These are phyloP conservation scores for Ecliptopera silaceata DNA, from an alignment of 2,888 invertebrate genomes.

Conservation along the genomic window DNA sequence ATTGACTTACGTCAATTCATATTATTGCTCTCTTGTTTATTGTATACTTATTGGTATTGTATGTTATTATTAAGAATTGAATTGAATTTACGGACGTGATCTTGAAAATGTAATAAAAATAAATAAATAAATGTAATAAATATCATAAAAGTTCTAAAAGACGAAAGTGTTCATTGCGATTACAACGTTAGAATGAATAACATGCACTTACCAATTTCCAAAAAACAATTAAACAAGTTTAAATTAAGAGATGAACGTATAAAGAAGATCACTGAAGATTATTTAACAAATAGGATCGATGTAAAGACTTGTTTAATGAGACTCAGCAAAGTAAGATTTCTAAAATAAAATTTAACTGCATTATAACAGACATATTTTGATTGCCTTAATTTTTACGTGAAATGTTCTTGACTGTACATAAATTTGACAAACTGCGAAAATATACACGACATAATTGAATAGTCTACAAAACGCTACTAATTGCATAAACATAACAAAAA, in stretches of 20 bases:
- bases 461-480: neutral
- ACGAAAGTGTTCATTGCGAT: neutral
- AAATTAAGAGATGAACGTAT: constrained; percentile 3
- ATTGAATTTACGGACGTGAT: constrained; percentile 6
- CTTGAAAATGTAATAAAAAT: constrained; percentile 1
- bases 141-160: neutral
- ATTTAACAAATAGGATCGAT: constrained; percentile 1
- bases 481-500: too few relatives aligned
- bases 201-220: neutral
- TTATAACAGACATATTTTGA: too few relatives aligned
- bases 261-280: constrained; percentile 1
- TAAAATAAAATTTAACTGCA: too few relatives aligned
- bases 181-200: neutral
- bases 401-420: constrained; percentile 5
- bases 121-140: too few relatives aligned
- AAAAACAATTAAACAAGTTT: constrained; percentile 2
- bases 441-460: constrained; percentile 4
- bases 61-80: constrained; percentile 1
- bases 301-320: neutral
- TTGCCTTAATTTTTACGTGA: neutral
- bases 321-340: neutral
- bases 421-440: constrained; percentile 5
- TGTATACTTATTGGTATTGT: constrained; percentile 2
- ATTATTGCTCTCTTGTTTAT: neutral
- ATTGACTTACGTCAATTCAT: neutral